Conservation (phyloP, 2,113 vertebrate species). For the Platysternon megacephalum region DNA sequence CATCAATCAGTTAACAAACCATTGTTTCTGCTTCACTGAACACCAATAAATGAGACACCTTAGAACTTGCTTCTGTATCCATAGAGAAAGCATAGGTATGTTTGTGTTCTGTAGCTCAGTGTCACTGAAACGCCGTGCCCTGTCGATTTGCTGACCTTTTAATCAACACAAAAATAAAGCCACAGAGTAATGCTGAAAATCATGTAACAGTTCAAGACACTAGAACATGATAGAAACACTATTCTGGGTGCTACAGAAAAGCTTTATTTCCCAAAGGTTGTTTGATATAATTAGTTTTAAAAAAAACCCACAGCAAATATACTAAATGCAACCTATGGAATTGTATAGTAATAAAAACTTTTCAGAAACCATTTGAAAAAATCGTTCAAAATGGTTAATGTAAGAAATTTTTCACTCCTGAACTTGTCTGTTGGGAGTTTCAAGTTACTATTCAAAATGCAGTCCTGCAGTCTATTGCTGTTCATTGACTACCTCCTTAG, state of each 20-base stretch:
- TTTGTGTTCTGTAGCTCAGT: constrained; percentile 39
- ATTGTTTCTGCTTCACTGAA: constrained; percentile 52
- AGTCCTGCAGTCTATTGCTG: neutral
- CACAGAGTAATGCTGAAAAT: neutral
- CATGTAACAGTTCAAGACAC: neutral
- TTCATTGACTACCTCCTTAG: neutral
- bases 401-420: neutral
- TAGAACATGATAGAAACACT: neutral
- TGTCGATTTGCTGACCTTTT: constrained; percentile 47
- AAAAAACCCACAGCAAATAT: neutral
- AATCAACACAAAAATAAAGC: neutral
- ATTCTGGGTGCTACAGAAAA: neutral
- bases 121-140: constrained; percentile 7
- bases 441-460: neutral
- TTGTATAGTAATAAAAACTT: neutral
- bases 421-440: neutral
- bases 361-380: constrained; percentile 4
- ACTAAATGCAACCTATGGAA: neutral
- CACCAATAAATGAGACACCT: constrained; percentile 49
- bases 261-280: neutral
- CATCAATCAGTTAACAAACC: constrained; percentile 64
- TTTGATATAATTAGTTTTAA: neutral
- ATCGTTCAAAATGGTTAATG: neutral
- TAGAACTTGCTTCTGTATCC: neutral
- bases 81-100: neutral